Evolutionary conservation across 2,113 vertebrate species (phyloP).

Genomic region (Chlamydotis undulata): DNA sequence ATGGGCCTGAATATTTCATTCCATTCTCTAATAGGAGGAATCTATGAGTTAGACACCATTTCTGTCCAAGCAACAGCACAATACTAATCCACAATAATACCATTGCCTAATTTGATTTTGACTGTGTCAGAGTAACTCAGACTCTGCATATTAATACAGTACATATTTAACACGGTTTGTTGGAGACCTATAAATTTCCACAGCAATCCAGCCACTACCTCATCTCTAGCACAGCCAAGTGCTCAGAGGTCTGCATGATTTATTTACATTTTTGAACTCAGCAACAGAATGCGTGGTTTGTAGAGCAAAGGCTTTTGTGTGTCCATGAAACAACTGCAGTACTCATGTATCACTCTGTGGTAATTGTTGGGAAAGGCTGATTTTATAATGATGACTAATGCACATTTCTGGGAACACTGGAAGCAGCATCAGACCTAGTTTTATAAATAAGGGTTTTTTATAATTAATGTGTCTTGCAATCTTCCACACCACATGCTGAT

Average conservation of each 20-base stretch:
- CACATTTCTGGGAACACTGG: neutral
- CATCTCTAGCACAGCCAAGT: neutral
- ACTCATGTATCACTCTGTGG: neutral
- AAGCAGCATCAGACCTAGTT: neutral
- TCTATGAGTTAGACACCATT: neutral
- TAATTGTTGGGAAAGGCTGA: neutral
- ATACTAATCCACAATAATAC: neutral
- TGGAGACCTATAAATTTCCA: constrained; percentile 16
- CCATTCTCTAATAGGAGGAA: neutral
- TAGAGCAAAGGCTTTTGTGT: neutral
- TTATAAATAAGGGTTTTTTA: neutral
- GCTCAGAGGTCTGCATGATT: constrained; percentile 19
- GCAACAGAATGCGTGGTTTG: neutral
- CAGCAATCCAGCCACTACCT: constrained; percentile 1
- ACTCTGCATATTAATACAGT: neutral
- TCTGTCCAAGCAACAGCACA: neutral
- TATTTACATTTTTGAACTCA: neutral
- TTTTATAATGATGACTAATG: neutral
- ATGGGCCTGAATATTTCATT: neutral
- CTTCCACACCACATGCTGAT: neutral
- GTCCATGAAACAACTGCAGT: neutral
- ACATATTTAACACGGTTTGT: neutral
- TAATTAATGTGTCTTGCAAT: neutral
- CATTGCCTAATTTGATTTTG: neutral
- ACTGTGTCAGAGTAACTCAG: neutral